Evolutionary conservation across 1,140 invertebrate genomes (phyloP).

Genomic region (Lucilia cuprina): DNA sequence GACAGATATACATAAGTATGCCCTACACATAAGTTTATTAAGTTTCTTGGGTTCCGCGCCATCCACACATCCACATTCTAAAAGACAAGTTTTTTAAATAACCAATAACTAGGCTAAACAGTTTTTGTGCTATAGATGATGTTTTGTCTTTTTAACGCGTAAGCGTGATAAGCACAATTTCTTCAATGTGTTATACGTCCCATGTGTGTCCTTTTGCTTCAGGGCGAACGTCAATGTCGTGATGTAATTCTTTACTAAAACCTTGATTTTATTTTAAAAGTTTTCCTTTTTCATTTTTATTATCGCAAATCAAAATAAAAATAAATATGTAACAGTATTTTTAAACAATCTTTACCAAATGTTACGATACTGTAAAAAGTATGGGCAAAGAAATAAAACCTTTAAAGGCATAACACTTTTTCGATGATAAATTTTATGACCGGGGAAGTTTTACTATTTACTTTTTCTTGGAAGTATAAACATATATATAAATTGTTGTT

Average conservation of each 20-base stretch:
- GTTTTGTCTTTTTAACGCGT: neutral
- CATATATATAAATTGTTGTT: too few species aligned
- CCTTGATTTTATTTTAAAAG: neutral
- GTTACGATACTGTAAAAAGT: too few species aligned
- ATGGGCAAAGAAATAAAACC: too few species aligned
- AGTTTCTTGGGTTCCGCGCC: neutral
- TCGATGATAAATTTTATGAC: too few species aligned
- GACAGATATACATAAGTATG: neutral
- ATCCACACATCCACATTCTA: too few species aligned
- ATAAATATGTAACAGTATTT: too few species aligned
- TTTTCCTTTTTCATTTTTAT: too few species aligned
- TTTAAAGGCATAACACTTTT: too few species aligned
- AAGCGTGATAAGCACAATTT: constrained; percentile 46
- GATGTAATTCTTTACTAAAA: constrained; percentile 14
- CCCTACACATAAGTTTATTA: neutral
- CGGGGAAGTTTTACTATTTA: too few species aligned
- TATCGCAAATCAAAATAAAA: too few species aligned
- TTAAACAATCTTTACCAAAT: too few species aligned
- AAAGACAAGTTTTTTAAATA: neutral
- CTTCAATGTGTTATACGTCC: constrained; percentile 38
- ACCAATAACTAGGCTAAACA: neutral
- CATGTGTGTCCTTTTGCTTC: constrained; percentile 52
- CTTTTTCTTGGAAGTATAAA: too few species aligned
- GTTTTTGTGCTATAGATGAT: neutral
- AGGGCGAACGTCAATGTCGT: constrained; percentile 44